Base-by-base conservation (phyloP, 2,113 vertebrate genomes). In the Trochalopteron elliotii region DNA sequence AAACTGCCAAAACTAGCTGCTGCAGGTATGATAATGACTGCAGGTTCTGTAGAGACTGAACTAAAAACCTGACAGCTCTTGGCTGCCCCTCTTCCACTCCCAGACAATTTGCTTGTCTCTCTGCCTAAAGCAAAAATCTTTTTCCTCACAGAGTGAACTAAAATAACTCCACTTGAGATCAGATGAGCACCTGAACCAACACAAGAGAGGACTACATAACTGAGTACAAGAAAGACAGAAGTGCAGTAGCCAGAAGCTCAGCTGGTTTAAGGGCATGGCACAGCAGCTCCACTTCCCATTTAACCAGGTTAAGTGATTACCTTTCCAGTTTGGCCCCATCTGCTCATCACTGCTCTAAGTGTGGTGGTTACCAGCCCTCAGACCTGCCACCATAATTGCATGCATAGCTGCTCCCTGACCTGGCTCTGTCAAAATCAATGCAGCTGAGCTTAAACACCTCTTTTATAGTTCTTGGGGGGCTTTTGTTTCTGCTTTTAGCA, bases 381-480 rank as follows among this genome's bases (percentile, higher is more conserved):
- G 89, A 93, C 72, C 68, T 90, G 86, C 91, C 91, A 89, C 47
- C 15, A 8, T 95, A 95, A 97, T 94, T 96, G 83, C 55, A 55
- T 74, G 42, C 83, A 81, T 93, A 87, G 83, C 64, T 95, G 96
- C 96, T 95, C 96, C 80, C 64, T 97, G 96, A 95, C 95, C 95
- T 85, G 72, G 89, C 83, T 95, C 91, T 94, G 96, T 96, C 95
- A 96, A 93, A 97, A 81, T 59, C 83, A 97, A 97, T 90, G 93
- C 93, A 92, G 95, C 93, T 93, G 93, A 97, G 93, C 60, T 90
- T 95, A 93, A 97, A 96, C 95, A 97, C 95, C 91, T 95, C 94
- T 95, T 95, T 97, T 96, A 95, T 96, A 90, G 94, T 94, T 96
- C 93, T 97, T 97, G 93, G 86, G 90, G 80, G 93, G 86, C 68